Base-by-base conservation (phyloP, 1,140 invertebrate species). In the Cheumatopsyche charites region DNA sequence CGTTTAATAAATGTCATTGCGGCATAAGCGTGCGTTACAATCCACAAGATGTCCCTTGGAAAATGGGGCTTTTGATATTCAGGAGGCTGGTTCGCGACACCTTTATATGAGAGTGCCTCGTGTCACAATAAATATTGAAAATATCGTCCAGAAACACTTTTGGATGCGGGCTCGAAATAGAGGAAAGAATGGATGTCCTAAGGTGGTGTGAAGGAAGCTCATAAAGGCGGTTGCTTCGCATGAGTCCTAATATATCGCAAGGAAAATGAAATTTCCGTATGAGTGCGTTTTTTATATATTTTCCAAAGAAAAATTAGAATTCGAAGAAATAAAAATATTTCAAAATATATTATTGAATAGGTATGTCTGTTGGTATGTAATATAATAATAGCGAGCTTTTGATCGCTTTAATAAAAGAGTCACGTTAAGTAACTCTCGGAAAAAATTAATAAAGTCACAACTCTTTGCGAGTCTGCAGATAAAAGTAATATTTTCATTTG, bases 81-180 rank as follows among this genome's bases (percentile, higher is more conserved):
- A 15, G 21, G 23, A 17, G 29, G 2, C 29, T 1, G 21, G 29
- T 13, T 29, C n/a, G 36, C 11, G 36, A 17, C 21, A 58, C 55
- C 21, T 58, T 58, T 58, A 58, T 58, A 58, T 58, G 23, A 26
- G 23, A 52, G 36, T 49, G 45, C 45, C 42, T 26, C 19, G 23
- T 42, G 65, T 52, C 65, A 49, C 65, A 52, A 67, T 67, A 67
- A 67, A 67, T 67, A 67, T 67, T 67, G 65, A 67, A 52, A 67
- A 52, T 67, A 67, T 67, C 43, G 45, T 15, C 45, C 13, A 17
- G 23, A 52, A 26, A 29, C 25, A 26, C 19, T 41, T 26, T 9
- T 36, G 23, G 13, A 58, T 21, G 55, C 55, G 12, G 23, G 55
- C 17, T 19, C 17, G 55, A 23, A 58, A 58, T 12, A 25, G 7